These are phyloP conservation scores for Perizoma flavofasciatum DNA, from an alignment of 2,888 invertebrate species.

Conservation along the genomic window DNA sequence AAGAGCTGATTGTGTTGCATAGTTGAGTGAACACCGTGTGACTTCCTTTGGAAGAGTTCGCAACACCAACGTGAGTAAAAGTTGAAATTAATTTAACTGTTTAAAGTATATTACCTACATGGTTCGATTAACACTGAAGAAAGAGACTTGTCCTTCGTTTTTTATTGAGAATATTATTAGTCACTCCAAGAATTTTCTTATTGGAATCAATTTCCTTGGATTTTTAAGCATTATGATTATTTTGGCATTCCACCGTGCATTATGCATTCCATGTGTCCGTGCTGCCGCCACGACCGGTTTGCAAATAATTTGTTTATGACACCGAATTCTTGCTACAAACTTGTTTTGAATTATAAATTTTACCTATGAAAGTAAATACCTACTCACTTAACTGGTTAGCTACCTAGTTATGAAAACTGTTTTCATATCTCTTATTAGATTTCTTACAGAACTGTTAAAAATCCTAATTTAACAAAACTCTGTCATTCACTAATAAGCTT, in stretches of 20 bases:
- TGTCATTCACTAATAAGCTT: too few species aligned
- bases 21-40: slow-evolving; percentile 67
- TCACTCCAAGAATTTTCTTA: slow-evolving; percentile 44
- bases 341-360: slow-evolving; percentile 24
- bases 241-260: slow-evolving; percentile 47
- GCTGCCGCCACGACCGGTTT: slow-evolving; percentile 34
- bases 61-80: slow-evolving; percentile 74
- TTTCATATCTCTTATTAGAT: not conserved
- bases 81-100: slow-evolving; percentile 65
- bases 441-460: too few species aligned
- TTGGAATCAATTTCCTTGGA: slow-evolving; percentile 41
- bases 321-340: slow-evolving; percentile 28
- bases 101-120: slow-evolving; percentile 36
- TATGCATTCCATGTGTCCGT: slow-evolving; percentile 23
- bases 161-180: slow-evolving; percentile 51
- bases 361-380: slow-evolving; percentile 12
- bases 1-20: slow-evolving; percentile 55
- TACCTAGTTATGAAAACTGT: slow-evolving; percentile 1
- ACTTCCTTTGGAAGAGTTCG: slow-evolving; percentile 52
- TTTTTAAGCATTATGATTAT: slow-evolving; percentile 28
- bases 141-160: slow-evolving; percentile 37
- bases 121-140: slow-evolving; percentile 47
- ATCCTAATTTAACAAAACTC: too few species aligned
- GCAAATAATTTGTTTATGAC: slow-evolving; percentile 36
- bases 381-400: not conserved